phyloP scores from a whole-genome alignment of 2,113 vertebrate species.

The Sinocyclocheilus anophthalmus region DNA sequence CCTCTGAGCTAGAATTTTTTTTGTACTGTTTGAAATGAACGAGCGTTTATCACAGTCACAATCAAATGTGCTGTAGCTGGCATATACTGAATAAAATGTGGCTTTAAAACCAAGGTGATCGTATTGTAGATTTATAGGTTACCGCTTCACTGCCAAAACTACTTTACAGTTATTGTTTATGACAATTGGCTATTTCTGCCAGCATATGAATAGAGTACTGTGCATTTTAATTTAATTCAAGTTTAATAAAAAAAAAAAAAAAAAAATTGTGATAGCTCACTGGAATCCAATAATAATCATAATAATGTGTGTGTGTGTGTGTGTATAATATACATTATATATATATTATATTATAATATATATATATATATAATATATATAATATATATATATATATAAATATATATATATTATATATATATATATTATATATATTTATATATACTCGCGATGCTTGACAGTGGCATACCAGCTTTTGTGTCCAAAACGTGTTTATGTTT shows the following conservation, averaged over 20 bases:
- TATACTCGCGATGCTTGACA: no score
- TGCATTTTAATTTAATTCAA: not conserved
- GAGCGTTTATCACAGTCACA: not conserved
- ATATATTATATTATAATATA: no score
- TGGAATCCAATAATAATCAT: not conserved
- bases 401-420: no score
- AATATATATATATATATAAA: no score
- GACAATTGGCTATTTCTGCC: not conserved
- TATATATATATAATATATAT: no score
- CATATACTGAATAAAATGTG: not conserved
- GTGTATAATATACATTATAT: no score
- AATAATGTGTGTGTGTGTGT: no score
- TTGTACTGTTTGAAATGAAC: not conserved
- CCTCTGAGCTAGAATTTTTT: not conserved
- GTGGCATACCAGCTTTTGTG: no score
- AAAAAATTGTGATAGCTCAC: not conserved
- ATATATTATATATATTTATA: no score
- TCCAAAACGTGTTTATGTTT: no score
- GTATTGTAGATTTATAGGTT: not conserved
- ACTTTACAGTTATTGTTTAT: not conserved
- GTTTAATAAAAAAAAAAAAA: not conserved
- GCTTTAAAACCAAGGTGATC: not conserved
- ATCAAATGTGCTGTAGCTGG: not conserved
- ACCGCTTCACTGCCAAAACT: not conserved
- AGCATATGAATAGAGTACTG: not conserved